Conservation (phyloP, 2,797 vertebrate species). For the Pseudotriccus pelzelni region DNA sequence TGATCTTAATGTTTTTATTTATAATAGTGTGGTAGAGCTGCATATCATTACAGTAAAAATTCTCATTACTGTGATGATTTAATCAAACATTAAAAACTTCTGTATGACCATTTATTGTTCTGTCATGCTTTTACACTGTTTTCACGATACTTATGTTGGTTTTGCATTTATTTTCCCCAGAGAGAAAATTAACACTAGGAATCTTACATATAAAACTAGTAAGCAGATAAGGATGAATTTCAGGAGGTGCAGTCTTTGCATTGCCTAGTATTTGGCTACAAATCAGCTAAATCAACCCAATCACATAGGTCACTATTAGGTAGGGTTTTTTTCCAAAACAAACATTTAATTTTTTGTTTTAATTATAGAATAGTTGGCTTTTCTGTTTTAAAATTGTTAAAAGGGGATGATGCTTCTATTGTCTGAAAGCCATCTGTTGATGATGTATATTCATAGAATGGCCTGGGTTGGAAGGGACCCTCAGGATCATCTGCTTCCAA, state of each 20-base stretch:
- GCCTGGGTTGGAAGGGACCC: neutral
- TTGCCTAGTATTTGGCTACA: neutral
- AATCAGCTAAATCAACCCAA: neutral
- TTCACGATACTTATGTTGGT: neutral
- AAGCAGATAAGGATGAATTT: neutral
- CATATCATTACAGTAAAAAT: constrained; percentile 85
- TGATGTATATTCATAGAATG: neutral
- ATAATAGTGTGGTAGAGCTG: constrained; percentile 88
- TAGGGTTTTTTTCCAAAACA: neutral
- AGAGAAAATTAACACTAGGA: neutral
- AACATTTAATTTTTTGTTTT: neutral
- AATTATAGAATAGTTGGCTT: neutral
- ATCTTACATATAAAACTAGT: neutral
- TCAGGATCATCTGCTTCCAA: neutral
- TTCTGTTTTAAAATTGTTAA: neutral
- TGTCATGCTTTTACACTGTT: neutral
- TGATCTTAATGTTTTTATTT: constrained; percentile 86
- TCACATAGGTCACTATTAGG: too few species aligned
- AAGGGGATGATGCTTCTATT: neutral
- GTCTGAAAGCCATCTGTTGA: neutral
- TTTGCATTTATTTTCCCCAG: neutral
- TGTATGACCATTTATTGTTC: constrained; percentile 69
- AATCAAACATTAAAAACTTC: constrained; percentile 81
- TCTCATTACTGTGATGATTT: constrained; percentile 87
- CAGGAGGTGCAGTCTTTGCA: neutral